Conservation (phyloP, 1,140 invertebrate species). For the Gonioctena quinquepunctata region DNA sequence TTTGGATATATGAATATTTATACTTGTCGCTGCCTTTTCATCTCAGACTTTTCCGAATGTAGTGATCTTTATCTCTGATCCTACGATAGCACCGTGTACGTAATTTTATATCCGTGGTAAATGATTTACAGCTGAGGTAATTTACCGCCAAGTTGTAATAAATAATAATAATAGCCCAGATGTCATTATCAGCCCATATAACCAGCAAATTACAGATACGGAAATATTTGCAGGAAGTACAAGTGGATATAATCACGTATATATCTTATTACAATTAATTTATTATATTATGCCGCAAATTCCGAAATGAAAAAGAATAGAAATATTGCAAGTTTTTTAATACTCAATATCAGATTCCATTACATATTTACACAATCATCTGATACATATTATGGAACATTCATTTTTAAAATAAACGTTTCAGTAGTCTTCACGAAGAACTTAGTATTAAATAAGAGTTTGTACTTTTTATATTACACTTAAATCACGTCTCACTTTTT, state of each 20-base stretch:
- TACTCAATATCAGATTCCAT: slow-evolving; percentile 44
- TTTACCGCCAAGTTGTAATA: background rate
- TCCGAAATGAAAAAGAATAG: background rate
- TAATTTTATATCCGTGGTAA: background rate
- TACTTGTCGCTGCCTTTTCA: background rate
- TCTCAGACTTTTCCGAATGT: background rate
- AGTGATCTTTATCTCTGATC: background rate
- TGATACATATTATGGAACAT: slow-evolving; percentile 47
- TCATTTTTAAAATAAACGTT: slow-evolving; percentile 50
- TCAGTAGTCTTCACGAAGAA: slow-evolving; percentile 23
- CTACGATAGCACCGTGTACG: background rate
- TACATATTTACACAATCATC: slow-evolving; percentile 37
- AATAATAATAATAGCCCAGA: slow-evolving; percentile 14
- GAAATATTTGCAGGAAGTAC: background rate
- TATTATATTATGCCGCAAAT: background rate
- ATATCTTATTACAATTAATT: background rate
- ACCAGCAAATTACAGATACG: background rate
- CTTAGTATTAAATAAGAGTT: slow-evolving; percentile 44
- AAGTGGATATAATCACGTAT: slow-evolving; percentile 11
- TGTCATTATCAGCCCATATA: background rate
- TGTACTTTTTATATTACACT: slow-evolving; percentile 52
- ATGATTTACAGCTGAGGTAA: background rate
- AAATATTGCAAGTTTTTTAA: slow-evolving; percentile 38
- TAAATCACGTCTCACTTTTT: slow-evolving; percentile 46
- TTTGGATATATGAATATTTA: background rate